Conservation (phyloP, 2,113 vertebrate species). For the Saguinus midas region DNA sequence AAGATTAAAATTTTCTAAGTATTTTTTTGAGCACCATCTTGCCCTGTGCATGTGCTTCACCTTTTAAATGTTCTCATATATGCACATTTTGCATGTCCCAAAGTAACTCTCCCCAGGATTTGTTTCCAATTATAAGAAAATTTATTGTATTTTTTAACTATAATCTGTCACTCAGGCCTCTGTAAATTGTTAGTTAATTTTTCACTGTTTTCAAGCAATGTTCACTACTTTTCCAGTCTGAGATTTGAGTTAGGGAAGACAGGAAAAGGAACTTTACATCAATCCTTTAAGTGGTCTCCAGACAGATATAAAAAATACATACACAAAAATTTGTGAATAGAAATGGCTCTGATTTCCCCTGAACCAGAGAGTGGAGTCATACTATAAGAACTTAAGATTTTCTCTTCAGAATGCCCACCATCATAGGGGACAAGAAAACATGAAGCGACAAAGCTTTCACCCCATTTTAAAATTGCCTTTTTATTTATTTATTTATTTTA, state of each 20-base stretch:
- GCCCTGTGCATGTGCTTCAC: neutral
- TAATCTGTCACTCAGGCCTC: neutral
- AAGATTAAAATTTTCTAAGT: neutral
- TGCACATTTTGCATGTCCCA: neutral
- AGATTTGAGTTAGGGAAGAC: neutral
- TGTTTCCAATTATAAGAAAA: neutral
- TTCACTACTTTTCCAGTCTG: neutral
- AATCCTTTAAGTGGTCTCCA: neutral
- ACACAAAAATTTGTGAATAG: neutral
- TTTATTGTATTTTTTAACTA: neutral
- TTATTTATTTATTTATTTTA: neutral
- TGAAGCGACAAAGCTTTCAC: neutral
- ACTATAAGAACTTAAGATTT: neutral
- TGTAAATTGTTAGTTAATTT: neutral
- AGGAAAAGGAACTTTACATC: neutral
- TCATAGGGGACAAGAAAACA: neutral
- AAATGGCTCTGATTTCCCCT: neutral
- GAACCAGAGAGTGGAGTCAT: neutral
- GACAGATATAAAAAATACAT: neutral
- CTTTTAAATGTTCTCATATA: neutral
- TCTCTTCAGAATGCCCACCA: neutral
- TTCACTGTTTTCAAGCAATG: neutral
- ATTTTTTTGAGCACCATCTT: neutral
- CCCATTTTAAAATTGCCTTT: neutral
- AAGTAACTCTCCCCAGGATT: neutral